Evolutionary conservation across 2,888 invertebrate species (phyloP), one percentile per base, ranked within the genome.

Genomic region (Apamea epomidion): DNA sequence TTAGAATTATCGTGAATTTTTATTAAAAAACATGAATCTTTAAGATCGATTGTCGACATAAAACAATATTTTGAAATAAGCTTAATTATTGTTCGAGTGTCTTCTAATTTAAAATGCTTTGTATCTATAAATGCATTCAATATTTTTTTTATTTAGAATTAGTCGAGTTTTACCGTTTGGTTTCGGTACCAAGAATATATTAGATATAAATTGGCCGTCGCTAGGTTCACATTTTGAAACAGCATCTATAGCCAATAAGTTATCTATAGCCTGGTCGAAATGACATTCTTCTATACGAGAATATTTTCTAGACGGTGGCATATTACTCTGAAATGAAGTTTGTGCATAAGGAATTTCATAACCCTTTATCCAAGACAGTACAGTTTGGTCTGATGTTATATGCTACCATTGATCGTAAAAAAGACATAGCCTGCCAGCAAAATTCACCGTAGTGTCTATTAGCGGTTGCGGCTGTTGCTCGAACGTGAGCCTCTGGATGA

Each of bases 401-500:
- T 21, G n/a, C n/a, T 48, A 62, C 48, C 76, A 76, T 62, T 76
- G 69, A 32, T 60, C 25, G 10, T 60, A 29, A 48, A 45, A 73
- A 62, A 51, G 18, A 64, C 48, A 60, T 25, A 76, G 48, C 37
- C 48, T 76, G 32, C 70, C 62, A n/a, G 69, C 60, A 48, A 12
- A 69, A 32, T 62, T 69, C 69, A 68, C 54, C 75, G 10, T 54
- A 8, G 54, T 75, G 37, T 37, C 37, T 60, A 75, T 42, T 45
- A 45, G 18, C 68, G 68, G 68, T 64, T 76, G 76, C 62, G 70
- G 64, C 45, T 16, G 60, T 42, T 60, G 60, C 16, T 76, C 10
- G 76, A 32, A 76, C 70, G 76, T 48, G 69, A 76, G 25, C 14
- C 29, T 21, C 60, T 69, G 60, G 69, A 76, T 76, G 74, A 74